Conservation (phyloP, 2,113 vertebrate species). For the Hylia prasina region DNA sequence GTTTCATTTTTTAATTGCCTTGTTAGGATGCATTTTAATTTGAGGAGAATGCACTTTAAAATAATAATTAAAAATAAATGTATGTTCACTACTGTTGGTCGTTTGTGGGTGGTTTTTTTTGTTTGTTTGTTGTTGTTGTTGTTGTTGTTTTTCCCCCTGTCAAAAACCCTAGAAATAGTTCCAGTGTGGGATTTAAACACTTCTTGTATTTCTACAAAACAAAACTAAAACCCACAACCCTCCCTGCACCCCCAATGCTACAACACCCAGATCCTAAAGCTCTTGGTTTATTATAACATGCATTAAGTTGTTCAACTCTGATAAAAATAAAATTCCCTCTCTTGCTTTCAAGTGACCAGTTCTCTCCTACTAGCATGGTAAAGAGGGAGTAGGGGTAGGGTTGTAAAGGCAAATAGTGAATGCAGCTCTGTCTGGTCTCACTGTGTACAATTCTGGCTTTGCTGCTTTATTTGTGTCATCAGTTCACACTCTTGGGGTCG, state of each 20-base stretch:
- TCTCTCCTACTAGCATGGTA: not conserved
- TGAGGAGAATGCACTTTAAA: not conserved
- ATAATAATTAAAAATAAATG: not conserved
- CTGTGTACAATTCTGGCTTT: not conserved
- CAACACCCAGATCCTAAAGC: not conserved
- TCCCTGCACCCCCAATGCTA: not conserved
- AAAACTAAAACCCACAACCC: not conserved
- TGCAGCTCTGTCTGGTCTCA: accelerated
- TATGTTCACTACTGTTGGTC: not conserved
- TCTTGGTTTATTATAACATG: not conserved
- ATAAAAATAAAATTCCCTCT: not conserved
- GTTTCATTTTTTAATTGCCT: not conserved
- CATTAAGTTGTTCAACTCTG: not conserved
- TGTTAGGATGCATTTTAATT: not conserved
- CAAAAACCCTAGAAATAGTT: not conserved
- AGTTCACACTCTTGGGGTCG: not conserved
- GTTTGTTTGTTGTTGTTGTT: not conserved
- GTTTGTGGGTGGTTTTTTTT: too few relatives aligned
- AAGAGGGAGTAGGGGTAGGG: not conserved
- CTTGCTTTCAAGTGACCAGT: not conserved
- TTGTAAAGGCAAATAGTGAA: not conserved
- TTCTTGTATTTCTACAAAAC: not conserved
- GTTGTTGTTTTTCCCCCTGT: not conserved
- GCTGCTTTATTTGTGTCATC: not conserved
- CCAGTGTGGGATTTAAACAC: not conserved